Conservation (phyloP, 2,113 vertebrate species). For the Otolemur garnettii region DNA sequence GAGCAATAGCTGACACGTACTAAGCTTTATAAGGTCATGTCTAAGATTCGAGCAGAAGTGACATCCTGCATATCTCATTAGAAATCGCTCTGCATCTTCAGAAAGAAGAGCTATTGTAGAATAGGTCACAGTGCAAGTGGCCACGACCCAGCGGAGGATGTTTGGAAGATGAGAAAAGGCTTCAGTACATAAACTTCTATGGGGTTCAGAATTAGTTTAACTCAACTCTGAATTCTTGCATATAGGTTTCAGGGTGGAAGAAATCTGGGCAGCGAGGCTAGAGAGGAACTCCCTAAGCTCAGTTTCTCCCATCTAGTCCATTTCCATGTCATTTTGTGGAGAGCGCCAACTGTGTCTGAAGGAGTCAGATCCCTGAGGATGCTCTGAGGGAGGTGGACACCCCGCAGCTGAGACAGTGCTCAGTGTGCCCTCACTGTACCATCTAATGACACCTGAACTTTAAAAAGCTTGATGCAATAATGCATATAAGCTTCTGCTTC, state of each 20-base stretch:
- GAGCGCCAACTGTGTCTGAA: neutral
- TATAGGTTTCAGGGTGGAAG: neutral
- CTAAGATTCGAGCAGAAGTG: neutral
- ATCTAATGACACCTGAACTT: neutral
- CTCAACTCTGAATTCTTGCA: neutral
- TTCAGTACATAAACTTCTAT: neutral
- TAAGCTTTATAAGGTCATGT: neutral
- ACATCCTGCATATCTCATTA: neutral
- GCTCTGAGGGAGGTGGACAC: neutral
- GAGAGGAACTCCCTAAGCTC: neutral
- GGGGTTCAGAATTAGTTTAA: neutral
- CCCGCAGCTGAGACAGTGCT: neutral
- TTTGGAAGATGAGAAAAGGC: neutral
- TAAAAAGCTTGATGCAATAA: slow-evolving; percentile 21
- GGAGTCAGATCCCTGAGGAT: neutral
- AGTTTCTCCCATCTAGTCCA: neutral
- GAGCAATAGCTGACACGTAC: neutral
- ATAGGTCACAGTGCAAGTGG: neutral
- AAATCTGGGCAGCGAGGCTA: neutral
- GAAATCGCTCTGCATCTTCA: neutral
- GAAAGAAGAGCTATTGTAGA: neutral
- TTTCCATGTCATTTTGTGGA: neutral
- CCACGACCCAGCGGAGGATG: neutral
- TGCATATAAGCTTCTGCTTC: neutral
- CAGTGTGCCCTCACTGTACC: neutral